Evolutionary conservation across 2,888 invertebrate species (phyloP), one percentile per base, ranked within the genome.

Genomic region (Cataglyphis cursor): DNA sequence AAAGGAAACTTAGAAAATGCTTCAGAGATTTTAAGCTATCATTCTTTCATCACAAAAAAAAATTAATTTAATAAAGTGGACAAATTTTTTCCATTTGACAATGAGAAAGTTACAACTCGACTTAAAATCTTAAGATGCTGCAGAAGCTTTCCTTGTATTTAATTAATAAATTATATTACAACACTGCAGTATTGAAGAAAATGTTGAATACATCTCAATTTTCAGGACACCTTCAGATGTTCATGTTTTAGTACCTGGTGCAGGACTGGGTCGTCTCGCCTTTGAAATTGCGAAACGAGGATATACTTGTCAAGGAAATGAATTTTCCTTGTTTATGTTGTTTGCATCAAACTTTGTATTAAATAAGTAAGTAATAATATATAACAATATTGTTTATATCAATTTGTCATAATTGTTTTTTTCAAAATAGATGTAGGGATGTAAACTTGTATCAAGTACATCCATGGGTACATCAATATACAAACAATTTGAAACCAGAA

Each of bases 271-370:
- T 0, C 96, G 99, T 83, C 96, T 99, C 1, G 98, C 99, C 0
- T 99, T 97, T 96, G 99, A 99, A 96, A 96, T 99, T 44, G 99
- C 99, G 0, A 96, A 96, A 81, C 96, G 97, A 24, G 99, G 99
- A 0, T 99, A 97, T 95, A 96, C 96, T 12, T 99, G 99, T 92
- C 98, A 99, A 95, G 99, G 99, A 87, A 99, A 99, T 94, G 99
- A 99, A 95, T 99, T 99, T 95, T 99, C 99, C 41, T 96, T 99
- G 57, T 99, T 99, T 95, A 99, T 99, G 99, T 95, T 99, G 70
- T 98, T 99, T 90, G 98, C 99, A 0, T 99, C 99, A 64, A 98
- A 99, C 95, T 99, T 99, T 95, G 97, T 99, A 82, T 96, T 99
- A 64, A 99, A 99, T 95, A 96, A 97, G 95, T 98, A 95, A 94